Base-by-base conservation (phyloP, 1,140 invertebrate species). In the Apis florea region DNA sequence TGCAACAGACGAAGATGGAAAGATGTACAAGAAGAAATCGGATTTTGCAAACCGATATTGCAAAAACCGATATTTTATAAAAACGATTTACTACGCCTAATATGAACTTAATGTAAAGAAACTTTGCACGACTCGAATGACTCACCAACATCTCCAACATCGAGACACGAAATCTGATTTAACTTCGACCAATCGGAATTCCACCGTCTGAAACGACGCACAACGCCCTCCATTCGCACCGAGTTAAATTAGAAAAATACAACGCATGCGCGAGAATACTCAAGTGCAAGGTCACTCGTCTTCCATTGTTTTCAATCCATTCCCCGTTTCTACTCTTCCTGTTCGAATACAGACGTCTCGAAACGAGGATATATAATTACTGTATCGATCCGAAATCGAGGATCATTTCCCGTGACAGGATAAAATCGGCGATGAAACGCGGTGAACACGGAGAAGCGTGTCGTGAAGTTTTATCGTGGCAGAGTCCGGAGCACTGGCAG, bases 401-500 rank as follows among this genome's bases (percentile, higher is more conserved):
- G 12, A 40, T 54, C 19, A 56, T 72, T n/a, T 79, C 24, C 49
- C n/a, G 26, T 0, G 40, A 53, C 21, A 8, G 19, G 8, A n/a
- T 58, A 73, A 17, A 66, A 54, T 53, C 79, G 71, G 31, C 51
- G 69, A 77, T 54, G 64, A 77, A n/a, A 21, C 49, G 31, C 6
- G n/a, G n/a, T n/a, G n/a, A 40, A 40, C 11, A 9, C 66, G 56
- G n/a, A 26, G 73, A 68, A 53, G 59, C 49, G 26, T 40, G 74
- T 47, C 26, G 31, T 40, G 74, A 47, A 54, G 66, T 67, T 83
- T 80, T 53, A 59, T 76, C 84, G 21, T 49, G 24, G 26, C 24
- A 13, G 24, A 19, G 17, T 70, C 15, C 76, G 40, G 66, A 49
- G 59, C 59, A 80, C 13, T n/a, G 81, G 84, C 68, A 71, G 71